Evolutionary conservation across 2,797 vertebrate species (phyloP).

Genomic region (Poecilia gillii): DNA sequence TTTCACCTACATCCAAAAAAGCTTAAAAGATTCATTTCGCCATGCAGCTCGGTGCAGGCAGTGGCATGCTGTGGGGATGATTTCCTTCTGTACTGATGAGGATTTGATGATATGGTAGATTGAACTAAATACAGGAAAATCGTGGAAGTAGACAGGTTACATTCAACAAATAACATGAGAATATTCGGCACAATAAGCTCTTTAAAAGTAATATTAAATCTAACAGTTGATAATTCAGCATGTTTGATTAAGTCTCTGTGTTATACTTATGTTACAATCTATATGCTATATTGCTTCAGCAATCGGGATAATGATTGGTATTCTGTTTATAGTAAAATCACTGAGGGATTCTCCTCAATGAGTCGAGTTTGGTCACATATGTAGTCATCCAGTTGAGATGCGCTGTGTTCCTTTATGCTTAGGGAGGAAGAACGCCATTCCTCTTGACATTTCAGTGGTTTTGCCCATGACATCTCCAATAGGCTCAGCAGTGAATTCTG

Average conservation of each 20-base stretch:
- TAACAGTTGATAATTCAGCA: background rate
- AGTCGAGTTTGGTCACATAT: background rate
- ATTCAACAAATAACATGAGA: background rate
- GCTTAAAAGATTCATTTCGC: background rate
- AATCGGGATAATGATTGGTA: background rate
- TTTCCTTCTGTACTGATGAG: background rate
- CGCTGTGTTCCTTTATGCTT: background rate
- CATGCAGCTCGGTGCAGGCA: background rate
- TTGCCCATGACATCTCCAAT: background rate
- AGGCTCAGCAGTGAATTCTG: no score
- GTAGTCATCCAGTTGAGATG: background rate
- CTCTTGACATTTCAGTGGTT: background rate
- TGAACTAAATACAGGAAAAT: background rate
- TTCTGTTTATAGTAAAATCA: background rate
- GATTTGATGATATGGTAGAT: background rate
- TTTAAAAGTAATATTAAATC: background rate
- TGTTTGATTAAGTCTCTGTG: background rate
- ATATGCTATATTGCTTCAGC: background rate
- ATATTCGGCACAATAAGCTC: background rate
- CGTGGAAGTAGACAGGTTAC: background rate
- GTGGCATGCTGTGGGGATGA: background rate
- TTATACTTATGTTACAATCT: no score
- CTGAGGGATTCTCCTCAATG: background rate
- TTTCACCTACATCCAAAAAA: background rate
- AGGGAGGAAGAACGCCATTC: background rate